These are phyloP conservation scores for Scleropages formosus DNA, from an alignment of 2,797 vertebrate species.

Conservation along the genomic window DNA sequence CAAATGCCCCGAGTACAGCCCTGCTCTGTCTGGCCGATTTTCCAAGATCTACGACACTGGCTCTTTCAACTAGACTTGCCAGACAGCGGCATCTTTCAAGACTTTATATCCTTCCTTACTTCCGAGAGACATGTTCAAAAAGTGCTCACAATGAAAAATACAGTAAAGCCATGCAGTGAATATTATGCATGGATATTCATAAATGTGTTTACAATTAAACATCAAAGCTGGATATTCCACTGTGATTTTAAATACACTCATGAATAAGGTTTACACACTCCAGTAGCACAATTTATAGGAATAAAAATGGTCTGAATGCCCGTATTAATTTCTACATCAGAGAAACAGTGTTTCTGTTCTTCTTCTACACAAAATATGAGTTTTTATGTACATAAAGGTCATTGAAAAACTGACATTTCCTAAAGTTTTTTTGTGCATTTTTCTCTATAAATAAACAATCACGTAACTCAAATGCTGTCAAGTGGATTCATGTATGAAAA, in stretches of 20 bases:
- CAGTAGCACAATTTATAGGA: conserved; percentile 60
- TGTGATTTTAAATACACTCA: conserved; percentile 71
- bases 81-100: conserved; percentile 26
- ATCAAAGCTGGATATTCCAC: conserved; percentile 79
- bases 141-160: conserved; percentile 56
- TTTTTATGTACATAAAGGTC: conserved; percentile 1
- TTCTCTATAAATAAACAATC: too few relatives aligned
- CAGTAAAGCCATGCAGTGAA: conserved; percentile 63
- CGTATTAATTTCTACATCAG: conserved; percentile 74
- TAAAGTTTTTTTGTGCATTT: background rate
- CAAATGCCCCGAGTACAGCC: conserved; percentile 2
- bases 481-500: too few relatives aligned
- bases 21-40: conserved; percentile 28
- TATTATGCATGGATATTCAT: conserved; percentile 79
- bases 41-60: conserved; percentile 30
- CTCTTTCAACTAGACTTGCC: conserved; percentile 25
- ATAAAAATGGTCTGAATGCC: conserved; percentile 70
- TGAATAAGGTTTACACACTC: conserved; percentile 64
- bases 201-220: conserved; percentile 81
- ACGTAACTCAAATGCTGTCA: too few relatives aligned
- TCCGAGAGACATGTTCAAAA: conserved; percentile 51
- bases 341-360: conserved; percentile 66
- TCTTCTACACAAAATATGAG: conserved; percentile 34
- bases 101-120: conserved; percentile 47
- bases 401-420: conserved; percentile 23